These are phyloP conservation scores for Chloroceryle aenea DNA, from an alignment of 2,113 vertebrate genomes.

Conservation along the genomic window DNA sequence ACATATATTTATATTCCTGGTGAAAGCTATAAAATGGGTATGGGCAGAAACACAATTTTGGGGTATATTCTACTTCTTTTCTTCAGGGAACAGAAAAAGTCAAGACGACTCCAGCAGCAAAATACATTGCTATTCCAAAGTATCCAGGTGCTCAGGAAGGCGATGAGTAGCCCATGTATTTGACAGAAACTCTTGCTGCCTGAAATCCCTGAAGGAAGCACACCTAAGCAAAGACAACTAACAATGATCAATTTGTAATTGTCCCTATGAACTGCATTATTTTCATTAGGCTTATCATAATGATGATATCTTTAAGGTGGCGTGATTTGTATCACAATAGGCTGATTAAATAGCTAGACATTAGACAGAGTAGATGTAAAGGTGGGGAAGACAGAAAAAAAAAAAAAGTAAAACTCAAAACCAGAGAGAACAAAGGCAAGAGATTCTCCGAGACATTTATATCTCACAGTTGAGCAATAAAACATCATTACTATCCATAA, in stretches of 20 bases:
- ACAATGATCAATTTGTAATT: not conserved
- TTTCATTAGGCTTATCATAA: not conserved
- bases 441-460: not conserved
- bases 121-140: not conserved
- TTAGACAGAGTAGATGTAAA: not conserved
- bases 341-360: not conserved
- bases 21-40: not conserved
- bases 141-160: not conserved
- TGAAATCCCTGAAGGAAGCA: not conserved
- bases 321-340: not conserved
- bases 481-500: not conserved
- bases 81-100: not conserved
- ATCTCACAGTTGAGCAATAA: not conserved
- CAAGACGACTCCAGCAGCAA: not conserved
- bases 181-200: not conserved
- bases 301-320: not conserved
- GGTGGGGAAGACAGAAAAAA: not conserved
- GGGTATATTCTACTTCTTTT: not conserved
- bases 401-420: not conserved
- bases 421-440: conserved; percentile 11
- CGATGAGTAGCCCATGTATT: not conserved
- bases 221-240: not conserved
- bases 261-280: not conserved
- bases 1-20: not conserved
- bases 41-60: not conserved